Percentiles rank a stretch among this genome's conserved stretches.
These are phyloP conservation scores for Riptortus pedestris DNA, from an alignment of 1,140 invertebrate species.

Conservation along the genomic window DNA sequence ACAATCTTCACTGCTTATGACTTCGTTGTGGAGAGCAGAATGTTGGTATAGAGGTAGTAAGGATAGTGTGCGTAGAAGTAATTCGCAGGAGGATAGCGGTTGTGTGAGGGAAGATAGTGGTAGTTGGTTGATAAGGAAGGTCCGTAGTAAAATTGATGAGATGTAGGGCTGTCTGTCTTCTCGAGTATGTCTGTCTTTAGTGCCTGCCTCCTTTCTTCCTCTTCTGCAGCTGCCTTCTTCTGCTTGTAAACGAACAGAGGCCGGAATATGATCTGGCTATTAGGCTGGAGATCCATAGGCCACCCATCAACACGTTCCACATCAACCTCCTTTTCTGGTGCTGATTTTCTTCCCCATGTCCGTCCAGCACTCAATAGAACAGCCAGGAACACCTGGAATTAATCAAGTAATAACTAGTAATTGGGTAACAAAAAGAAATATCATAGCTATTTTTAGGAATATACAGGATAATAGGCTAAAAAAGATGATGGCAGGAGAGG, in stretches of 20 bases:
- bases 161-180: neutral
- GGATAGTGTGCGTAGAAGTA: neutral
- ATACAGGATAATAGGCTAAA: no score
- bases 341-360: neutral
- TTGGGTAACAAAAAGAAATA: no score
- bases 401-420: no score
- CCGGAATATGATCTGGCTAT: neutral
- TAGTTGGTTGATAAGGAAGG: neutral
- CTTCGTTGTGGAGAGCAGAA: neutral
- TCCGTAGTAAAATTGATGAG: neutral
- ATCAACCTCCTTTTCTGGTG: neutral
- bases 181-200: neutral
- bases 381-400: no score
- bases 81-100: no score
- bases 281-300: neutral
- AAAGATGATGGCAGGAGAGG: no score
- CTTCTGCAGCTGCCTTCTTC: neutral
- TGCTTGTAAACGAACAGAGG: slow-evolving; percentile 11
- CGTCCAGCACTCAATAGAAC: neutral
- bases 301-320: neutral
- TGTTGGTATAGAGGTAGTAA: neutral
- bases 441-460: no score
- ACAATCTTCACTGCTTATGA: no score
- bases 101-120: neutral
- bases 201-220: neutral